Evolutionary conservation across 2,797 vertebrate species (phyloP), one percentile per base, ranked within the genome.

Genomic region (Chaetodon trifasciatus): DNA sequence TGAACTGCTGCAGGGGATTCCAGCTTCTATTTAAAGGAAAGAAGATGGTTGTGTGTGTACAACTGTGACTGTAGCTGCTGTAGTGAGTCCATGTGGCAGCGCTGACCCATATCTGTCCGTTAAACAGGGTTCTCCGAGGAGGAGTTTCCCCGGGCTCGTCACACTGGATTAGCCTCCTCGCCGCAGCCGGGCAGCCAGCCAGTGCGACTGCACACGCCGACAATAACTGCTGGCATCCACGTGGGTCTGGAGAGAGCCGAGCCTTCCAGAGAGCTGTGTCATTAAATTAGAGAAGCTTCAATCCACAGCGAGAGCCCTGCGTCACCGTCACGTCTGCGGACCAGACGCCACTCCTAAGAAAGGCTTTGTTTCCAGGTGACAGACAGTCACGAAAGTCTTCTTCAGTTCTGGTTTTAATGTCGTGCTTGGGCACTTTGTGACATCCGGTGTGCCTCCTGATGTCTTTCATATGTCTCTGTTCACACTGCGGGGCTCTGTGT

Each of bases 31-130:
- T 84, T 56, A 44, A 60, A 79, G 42, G 40, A 12, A 44, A 52
- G 61, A 49, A 52, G 39, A 37, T 19, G 24, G 24, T 15, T 49
- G 65, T 68, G 42, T 61, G 17, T 16, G 16, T 40, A 35, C 35
- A 1, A 28, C n/a, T 44, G 2, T 23, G 9, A 21, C 15, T 63
- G 37, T 6, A 32, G 66, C 70, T 77, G 35, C 63, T 52, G 68
- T 15, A 65, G 24, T 57, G 69, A 84, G 80, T 70, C 76, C 68
- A 60, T 72, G 85, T 72, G 77, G 79, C 86, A 82, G 79, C 79
- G 8, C 86, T 90, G 87, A 89, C 91, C 91, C 87, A 89, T 58
- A 91, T 92, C 86, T 86, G 88, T 91, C 88, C 50, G 16, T 85
- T 76, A 83, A 10, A 23, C 40, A 61, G 49, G 5, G 6, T 42